phyloP scores from a whole-genome alignment of 2,888 invertebrate species.

The Ischnura elegans region DNA sequence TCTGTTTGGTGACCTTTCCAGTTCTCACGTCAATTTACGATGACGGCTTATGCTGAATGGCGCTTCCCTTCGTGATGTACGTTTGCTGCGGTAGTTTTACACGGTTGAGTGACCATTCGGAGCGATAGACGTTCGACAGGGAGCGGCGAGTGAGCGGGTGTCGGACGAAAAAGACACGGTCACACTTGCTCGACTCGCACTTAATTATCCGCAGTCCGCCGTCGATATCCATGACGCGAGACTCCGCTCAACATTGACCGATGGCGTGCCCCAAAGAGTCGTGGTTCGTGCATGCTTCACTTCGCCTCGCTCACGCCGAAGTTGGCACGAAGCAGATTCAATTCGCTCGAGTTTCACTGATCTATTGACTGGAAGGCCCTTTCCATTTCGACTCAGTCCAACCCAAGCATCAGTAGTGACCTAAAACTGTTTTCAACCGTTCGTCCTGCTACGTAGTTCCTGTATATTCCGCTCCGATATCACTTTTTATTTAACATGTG shows the following conservation, averaged over 20 bases:
- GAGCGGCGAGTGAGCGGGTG: not conserved
- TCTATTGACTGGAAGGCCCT: not conserved
- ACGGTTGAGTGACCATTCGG: not conserved
- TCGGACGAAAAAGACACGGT: not conserved
- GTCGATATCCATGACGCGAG: not conserved
- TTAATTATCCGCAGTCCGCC: not conserved
- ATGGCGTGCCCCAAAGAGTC: not conserved
- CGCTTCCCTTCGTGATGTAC: not conserved
- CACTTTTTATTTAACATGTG: too few species aligned
- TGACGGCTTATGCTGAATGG: not conserved
- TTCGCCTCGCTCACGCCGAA: not conserved
- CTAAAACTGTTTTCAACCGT: too few species aligned
- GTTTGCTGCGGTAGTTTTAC: not conserved
- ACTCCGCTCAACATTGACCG: not conserved
- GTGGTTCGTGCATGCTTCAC: not conserved
- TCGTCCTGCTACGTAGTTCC: too few species aligned
- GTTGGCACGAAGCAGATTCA: not conserved
- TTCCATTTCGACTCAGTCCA: not conserved
- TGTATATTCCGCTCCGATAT: too few species aligned
- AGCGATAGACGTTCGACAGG: not conserved
- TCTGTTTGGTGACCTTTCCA: not conserved
- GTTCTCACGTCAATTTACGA: not conserved
- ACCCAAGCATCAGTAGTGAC: too few species aligned
- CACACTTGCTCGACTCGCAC: not conserved
- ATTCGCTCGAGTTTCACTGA: not conserved